Base-by-base conservation (phyloP, 2,113 vertebrate species). In the Dasyurus viverrinus region DNA sequence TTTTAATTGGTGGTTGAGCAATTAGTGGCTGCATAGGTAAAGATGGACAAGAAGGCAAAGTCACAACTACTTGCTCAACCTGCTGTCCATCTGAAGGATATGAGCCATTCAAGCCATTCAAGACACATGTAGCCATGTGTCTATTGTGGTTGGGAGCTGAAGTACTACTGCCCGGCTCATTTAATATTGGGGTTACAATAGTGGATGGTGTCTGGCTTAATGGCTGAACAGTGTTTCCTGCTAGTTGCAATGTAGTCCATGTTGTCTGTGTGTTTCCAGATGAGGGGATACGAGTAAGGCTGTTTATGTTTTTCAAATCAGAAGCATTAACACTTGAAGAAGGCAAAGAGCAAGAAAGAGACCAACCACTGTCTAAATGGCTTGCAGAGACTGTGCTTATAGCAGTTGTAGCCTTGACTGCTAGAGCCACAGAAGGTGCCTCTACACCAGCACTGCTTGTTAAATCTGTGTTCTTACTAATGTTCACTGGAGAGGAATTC, bases 181-280 rank as follows among this genome's bases (percentile, higher is more conserved):
- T 98, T 94, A 98, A 52, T 6, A 98, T 96, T 3, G 98, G 93
- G 53, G 98, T 98, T 97, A 98, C 97, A 89, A 98, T 94, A 91
- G 98, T 94, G 0, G 99, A 97, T 0, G 99, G 96, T 0, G 98
- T 98, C 97, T 99, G 99, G 97, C 99, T 99, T 92, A 99, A 98
- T 3, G 99, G 99, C 97, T 99, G 99, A 89, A 99, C 99, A 0
- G 99, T 99, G 97, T 99, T 99, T 92, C 99, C 99, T 0, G 99
- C 99, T 96, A 99, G 98, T 94, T 99, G 99, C 97, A 99, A 97
- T 24, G 99, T 99, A 27, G 99, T 99, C 99, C 99, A 99, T 0
- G 99, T 99, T 24, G 99, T 99, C 98, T 99, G 99, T 2, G 99
- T 99, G 98, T 99, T 99, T 93, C 99, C 99, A 97, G 98, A 98